Percentiles rank a stretch among this genome's conserved stretches.
Evolutionary conservation across 2,113 vertebrate species (phyloP).

Genomic region (Corythornis vintsioides): DNA sequence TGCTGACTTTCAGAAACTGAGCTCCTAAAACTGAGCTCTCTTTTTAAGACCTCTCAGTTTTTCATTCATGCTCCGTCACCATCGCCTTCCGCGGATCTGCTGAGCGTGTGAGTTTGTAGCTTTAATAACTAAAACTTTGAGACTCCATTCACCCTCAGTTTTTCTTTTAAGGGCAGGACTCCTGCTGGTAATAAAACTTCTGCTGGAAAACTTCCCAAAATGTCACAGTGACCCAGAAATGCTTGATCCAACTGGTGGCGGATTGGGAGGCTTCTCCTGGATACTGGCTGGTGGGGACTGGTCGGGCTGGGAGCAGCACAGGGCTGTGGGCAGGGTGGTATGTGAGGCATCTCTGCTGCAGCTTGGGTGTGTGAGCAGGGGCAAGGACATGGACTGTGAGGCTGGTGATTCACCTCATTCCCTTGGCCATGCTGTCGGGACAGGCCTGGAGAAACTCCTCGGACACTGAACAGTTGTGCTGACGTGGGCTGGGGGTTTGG

Average conservation of each 20-base stretch:
- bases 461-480: neutral
- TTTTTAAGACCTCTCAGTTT: neutral
- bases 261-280: neutral
- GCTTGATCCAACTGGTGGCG: accelerated
- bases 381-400: accelerated
- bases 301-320: accelerated
- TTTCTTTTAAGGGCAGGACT: neutral
- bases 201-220: conserved; percentile 8
- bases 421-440: neutral
- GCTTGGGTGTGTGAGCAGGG: neutral
- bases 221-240: conserved; percentile 40
- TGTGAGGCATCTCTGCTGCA: neutral
- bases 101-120: neutral
- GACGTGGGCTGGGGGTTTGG: neutral
- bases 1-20: neutral
- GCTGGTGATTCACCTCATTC: neutral
- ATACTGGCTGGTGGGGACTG: accelerated
- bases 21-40: neutral
- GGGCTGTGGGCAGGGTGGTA: neutral
- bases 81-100: neutral
- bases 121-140: neutral
- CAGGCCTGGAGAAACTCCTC: accelerated
- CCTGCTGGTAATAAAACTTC: neutral
- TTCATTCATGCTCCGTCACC: neutral
- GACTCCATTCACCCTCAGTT: neutral